Evolutionary conservation across 2,113 vertebrate species (phyloP).

Genomic region (Boulengeromyrus knoepffleri): DNA sequence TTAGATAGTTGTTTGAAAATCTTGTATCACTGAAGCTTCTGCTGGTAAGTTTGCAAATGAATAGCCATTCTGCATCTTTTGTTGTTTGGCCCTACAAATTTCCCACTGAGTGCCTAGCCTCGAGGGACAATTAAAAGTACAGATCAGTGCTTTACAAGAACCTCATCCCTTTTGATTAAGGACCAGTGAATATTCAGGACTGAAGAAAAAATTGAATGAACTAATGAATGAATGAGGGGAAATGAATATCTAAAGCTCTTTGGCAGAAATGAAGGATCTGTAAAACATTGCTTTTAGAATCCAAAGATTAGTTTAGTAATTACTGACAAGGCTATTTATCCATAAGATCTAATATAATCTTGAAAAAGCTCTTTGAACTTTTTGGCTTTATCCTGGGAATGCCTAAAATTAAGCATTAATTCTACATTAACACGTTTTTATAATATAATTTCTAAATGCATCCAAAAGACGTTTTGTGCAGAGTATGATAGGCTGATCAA

Average conservation of each 20-base stretch:
- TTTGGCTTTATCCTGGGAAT: not conserved
- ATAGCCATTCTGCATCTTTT: constrained; percentile 68
- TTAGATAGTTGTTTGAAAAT: constrained; percentile 41
- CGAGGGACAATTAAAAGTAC: constrained; percentile 61
- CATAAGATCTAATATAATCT: not conserved
- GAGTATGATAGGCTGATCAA: not conserved
- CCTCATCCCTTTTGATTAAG: constrained; percentile 63
- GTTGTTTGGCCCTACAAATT: constrained; percentile 61
- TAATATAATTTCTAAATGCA: not conserved
- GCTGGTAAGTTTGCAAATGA: constrained; percentile 73
- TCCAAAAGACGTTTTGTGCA: not conserved
- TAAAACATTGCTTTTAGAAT: constrained; percentile 29
- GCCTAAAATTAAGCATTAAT: not conserved
- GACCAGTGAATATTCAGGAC: constrained; percentile 65
- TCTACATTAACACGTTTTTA: not conserved
- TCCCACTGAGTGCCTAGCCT: constrained; percentile 62
- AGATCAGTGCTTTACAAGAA: constrained; percentile 61
- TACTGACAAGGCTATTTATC: constrained; percentile 21
- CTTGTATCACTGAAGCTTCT: constrained; percentile 58
- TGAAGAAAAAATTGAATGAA: constrained; percentile 27
- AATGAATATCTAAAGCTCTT: constrained; percentile 58
- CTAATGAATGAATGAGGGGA: constrained; percentile 2
- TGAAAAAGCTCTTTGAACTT: not conserved
- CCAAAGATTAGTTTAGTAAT: constrained; percentile 29
- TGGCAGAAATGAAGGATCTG: constrained; percentile 53